Evolutionary conservation across 2,113 vertebrate species (phyloP), one percentile per base, ranked within the genome.

Genomic region (Rhombomys opimus): DNA sequence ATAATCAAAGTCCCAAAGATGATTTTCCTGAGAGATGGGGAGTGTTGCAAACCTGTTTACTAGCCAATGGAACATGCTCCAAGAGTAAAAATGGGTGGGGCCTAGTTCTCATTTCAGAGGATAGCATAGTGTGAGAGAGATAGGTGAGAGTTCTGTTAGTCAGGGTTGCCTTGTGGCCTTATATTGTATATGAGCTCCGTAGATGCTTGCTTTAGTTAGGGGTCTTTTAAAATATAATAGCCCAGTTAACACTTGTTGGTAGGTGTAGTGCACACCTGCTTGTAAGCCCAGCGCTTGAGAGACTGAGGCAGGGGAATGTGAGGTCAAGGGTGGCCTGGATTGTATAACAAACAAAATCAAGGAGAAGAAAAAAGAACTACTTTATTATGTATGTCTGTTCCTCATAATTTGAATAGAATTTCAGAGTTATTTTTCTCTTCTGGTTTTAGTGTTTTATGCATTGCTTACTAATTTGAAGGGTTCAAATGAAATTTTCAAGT

Each of bases 401-500:
- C 61, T 73, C 50, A 57, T 93, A 54, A 94, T 59, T 90, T 68
- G 41, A 75, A 32, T 91, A 85, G 14, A 25, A 73, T 85, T 93
- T 97, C 54, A 88, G 57, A 52, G 30, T 89, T 86, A n/a, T 7
- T 63, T 35, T 65, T 59, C 73, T 73, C 67, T 94, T 82, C 50
- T 87, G 23, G 84, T 93, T 97, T 94, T 87, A 91, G 46, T 91
- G 65, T 96, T 96, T 95, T 87, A 65, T 25, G 15, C 91, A 35
- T 18, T 89, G 14, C 54, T 88, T 95, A 54, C 61, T 80, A 38
- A 93, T 84, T 91, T 68, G 72, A 95, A 96, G 92, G 8, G 17
- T 91, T 67, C 41, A 38, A 50, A n/a, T 88, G 59, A 89, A 78
- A 59, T 95, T 96, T 90, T 92, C 50, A 91, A 88, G 59, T 95